Percentiles rank a stretch among this genome's conserved stretches.
phyloP scores from a whole-genome alignment of 2,797 vertebrate genomes.

The Thaleichthys pacificus region DNA sequence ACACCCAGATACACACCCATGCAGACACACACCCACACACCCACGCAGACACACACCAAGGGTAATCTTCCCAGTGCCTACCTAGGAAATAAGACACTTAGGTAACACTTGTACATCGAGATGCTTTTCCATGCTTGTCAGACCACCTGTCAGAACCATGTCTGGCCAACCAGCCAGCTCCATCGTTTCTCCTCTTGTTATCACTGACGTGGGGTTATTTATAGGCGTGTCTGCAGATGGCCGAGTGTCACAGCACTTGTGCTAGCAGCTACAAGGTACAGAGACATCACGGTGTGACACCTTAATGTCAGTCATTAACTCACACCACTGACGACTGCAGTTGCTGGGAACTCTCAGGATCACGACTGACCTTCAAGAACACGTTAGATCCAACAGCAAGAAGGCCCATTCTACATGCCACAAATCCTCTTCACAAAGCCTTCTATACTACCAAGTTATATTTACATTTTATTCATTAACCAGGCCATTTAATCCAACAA shows the following conservation, averaged over 20 bases:
- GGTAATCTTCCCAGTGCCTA: background rate
- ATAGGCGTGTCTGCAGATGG: background rate
- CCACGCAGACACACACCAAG: background rate
- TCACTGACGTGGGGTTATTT: background rate
- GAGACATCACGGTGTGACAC: background rate
- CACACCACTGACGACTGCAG: too few relatives aligned
- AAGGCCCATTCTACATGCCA: too few relatives aligned
- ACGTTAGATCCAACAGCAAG: too few relatives aligned
- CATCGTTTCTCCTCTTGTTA: background rate
- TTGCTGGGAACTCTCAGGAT: too few relatives aligned
- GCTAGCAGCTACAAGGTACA: too few relatives aligned
- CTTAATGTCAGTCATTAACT: too few relatives aligned
- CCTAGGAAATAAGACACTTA: background rate
- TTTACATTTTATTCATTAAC: too few relatives aligned
- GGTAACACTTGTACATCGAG: background rate
- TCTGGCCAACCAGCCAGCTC: background rate
- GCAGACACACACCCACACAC: background rate
- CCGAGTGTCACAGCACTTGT: background rate
- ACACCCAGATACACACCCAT: background rate
- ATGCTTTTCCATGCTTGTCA: background rate
- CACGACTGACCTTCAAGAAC: too few relatives aligned
- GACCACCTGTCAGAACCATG: conserved; percentile 2
- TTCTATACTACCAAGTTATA: too few relatives aligned
- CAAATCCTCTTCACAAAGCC: too few relatives aligned
- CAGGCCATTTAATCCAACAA: too few relatives aligned